phyloP scores from a whole-genome alignment of 1,140 invertebrate genomes.

The Brachystomella parvula region DNA sequence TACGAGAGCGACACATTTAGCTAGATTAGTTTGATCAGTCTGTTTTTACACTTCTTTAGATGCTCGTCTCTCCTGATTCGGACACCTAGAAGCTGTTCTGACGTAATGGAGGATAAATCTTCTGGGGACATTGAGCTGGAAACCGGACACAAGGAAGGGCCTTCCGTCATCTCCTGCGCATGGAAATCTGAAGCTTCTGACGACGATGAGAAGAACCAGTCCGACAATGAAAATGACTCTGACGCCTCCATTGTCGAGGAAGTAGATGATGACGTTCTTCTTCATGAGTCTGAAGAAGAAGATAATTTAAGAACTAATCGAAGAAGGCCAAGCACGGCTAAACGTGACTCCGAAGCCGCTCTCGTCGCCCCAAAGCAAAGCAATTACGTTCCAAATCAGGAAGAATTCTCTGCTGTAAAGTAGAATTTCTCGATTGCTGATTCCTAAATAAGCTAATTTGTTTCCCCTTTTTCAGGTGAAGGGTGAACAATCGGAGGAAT shows the following conservation, averaged over 20 bases:
- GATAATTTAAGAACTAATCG: not conserved
- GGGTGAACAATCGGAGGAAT: slow-evolving; percentile 81
- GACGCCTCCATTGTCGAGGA: slow-evolving; percentile 30
- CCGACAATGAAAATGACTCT: slow-evolving; percentile 33
- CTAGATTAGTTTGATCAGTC: not conserved
- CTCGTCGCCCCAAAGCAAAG: not conserved
- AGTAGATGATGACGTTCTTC: not conserved
- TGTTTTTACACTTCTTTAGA: slow-evolving; percentile 43
- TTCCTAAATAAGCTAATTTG: not conserved
- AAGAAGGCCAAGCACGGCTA: not conserved
- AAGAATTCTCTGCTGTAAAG: slow-evolving; percentile 25
- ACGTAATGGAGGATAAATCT: slow-evolving; percentile 35
- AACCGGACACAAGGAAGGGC: slow-evolving; percentile 7
- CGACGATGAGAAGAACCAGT: slow-evolving; percentile 31
- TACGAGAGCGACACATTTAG: too few species aligned
- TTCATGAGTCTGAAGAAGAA: slow-evolving; percentile 1
- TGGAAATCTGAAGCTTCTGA: slow-evolving; percentile 21
- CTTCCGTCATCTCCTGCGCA: not conserved
- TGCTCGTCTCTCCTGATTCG: slow-evolving; percentile 66
- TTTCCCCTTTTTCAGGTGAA: slow-evolving; percentile 49
- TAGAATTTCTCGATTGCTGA: not conserved
- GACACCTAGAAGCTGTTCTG: slow-evolving; percentile 43
- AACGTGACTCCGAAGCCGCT: not conserved
- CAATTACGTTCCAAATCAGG: slow-evolving; percentile 19
- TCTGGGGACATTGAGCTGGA: slow-evolving; percentile 30